These are phyloP conservation scores for Borostomias antarcticus DNA, from an alignment of 2,797 vertebrate genomes.

Conservation along the genomic window DNA sequence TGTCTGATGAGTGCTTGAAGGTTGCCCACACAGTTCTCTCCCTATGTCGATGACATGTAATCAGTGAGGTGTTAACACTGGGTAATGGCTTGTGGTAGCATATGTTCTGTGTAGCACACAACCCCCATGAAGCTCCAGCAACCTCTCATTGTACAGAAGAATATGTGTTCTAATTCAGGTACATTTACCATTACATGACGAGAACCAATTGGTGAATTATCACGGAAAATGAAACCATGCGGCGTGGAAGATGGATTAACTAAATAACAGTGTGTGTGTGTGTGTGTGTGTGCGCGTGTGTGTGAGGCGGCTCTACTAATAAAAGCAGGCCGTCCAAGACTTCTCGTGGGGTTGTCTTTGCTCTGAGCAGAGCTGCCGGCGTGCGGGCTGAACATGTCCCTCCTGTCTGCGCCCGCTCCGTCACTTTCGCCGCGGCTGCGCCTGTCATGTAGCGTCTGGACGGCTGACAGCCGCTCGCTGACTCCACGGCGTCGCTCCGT, in stretches of 20 bases:
- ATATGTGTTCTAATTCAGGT: conserved; percentile 16
- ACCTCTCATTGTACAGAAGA: conserved; percentile 34
- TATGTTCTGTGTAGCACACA: conserved; percentile 41
- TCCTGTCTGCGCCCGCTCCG: conserved; percentile 58
- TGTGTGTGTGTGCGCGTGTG: neutral
- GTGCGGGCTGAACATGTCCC: conserved; percentile 41
- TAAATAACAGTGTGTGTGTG: neutral
- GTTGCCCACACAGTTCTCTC: conserved; percentile 50
- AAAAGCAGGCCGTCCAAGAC: neutral
- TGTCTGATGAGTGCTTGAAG: conserved; percentile 34
- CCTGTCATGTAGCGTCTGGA: conserved; percentile 54
- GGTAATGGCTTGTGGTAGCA: conserved; percentile 38
- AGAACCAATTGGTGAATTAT: conserved; percentile 35
- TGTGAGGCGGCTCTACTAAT: neutral
- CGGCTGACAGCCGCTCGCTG: conserved; percentile 72
- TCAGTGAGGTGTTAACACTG: conserved; percentile 44
- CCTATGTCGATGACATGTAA: conserved; percentile 51
- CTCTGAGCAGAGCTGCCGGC: conserved; percentile 11
- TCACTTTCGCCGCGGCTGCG: conserved; percentile 47
- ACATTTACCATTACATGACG: conserved; percentile 30
- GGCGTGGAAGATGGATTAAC: conserved; percentile 36
- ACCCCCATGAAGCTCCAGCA: conserved; percentile 2
- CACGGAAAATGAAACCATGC: conserved; percentile 32
- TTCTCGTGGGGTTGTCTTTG: neutral
- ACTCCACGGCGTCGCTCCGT: conserved; percentile 65